A percentile compares a stretch with the other conserved stretches of the same genome.
Evolutionary conservation across 2,113 vertebrate species (phyloP).

Genomic region (Pyrgilauda ruficollis): DNA sequence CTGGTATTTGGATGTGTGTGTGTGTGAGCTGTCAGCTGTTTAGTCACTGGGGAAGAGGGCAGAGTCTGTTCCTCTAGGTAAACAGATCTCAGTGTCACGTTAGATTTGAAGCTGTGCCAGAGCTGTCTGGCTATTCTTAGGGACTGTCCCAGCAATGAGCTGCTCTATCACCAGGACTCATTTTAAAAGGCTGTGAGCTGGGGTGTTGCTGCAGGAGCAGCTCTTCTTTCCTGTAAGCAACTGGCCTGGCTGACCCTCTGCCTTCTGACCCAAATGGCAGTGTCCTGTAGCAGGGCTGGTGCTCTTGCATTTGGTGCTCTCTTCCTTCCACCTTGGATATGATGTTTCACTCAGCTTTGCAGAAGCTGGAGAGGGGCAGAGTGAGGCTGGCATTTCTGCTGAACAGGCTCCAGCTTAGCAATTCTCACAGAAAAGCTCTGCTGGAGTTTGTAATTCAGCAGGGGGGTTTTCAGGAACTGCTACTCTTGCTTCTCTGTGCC

Average conservation of each 20-base stretch:
- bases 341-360: neutral
- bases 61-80: neutral
- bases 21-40: constrained; percentile 32
- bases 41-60: neutral
- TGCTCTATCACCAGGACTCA: neutral
- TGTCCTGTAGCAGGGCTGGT: neutral
- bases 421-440: neutral
- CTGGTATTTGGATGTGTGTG: constrained; percentile 2
- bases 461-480: neutral
- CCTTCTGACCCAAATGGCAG: neutral
- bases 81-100: neutral
- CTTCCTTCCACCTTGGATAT: neutral
- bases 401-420: neutral
- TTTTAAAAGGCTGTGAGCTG: neutral
- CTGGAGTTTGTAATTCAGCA: neutral
- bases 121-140: neutral
- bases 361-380: neutral
- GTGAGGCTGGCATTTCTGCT: neutral
- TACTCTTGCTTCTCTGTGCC: neutral
- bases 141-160: neutral
- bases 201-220: neutral
- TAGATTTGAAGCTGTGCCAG: neutral
- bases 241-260: neutral
- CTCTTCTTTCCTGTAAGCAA: neutral
- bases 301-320: neutral